Evolutionary conservation across 2,113 vertebrate genomes (phyloP).

Genomic region (Eulacestoma nigropectus): DNA sequence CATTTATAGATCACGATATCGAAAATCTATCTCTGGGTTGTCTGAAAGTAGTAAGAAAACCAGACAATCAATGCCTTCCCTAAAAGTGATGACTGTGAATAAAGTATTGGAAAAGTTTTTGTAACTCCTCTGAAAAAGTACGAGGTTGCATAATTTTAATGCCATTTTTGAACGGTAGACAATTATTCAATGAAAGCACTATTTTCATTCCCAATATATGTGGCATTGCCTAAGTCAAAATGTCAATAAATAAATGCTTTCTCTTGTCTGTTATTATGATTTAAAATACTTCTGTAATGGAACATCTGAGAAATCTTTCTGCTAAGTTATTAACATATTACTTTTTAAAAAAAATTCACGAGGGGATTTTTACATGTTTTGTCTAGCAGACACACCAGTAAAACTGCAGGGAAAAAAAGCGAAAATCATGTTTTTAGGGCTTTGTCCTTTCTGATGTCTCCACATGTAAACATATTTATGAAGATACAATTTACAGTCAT

Average conservation of each 20-base stretch:
- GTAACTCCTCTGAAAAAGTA: background rate
- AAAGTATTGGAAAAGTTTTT: background rate
- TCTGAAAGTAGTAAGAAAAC: background rate
- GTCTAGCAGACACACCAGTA: background rate
- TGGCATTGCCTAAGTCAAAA: background rate
- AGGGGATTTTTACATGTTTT: background rate
- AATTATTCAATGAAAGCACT: background rate
- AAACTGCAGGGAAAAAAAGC: background rate
- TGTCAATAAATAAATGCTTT: background rate
- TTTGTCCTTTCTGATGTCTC: background rate
- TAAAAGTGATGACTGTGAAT: background rate
- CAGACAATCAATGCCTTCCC: background rate
- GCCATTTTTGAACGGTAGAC: background rate
- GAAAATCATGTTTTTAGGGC: background rate
- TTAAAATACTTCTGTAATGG: background rate
- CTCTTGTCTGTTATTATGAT: background rate
- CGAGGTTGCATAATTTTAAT: background rate
- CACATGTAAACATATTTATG: background rate
- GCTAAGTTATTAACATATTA: background rate
- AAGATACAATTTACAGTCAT: background rate
- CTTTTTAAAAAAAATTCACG: background rate
- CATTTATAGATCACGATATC: background rate
- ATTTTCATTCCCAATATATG: background rate
- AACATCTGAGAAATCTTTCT: background rate
- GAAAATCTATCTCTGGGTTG: background rate